phyloP scores from a whole-genome alignment of 2,113 vertebrate species.

The Calyptommatus sinebrachiatus region DNA sequence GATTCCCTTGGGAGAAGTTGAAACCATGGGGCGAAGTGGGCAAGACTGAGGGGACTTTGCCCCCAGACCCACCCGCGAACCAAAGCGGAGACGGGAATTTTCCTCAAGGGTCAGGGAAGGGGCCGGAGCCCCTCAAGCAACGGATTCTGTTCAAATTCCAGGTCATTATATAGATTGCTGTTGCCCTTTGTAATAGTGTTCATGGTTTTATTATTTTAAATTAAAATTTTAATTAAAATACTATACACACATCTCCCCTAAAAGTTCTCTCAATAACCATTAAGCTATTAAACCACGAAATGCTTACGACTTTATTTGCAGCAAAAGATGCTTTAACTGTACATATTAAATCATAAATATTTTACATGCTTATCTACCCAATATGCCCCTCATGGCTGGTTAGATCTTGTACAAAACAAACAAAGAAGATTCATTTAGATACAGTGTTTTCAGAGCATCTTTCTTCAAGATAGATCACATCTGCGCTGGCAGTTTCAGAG shows the following conservation, averaged over 20 bases:
- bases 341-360: slow-evolving; percentile 33
- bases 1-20: slow-evolving; percentile 79
- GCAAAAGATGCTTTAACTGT: slow-evolving; percentile 38
- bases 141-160: slow-evolving; percentile 38
- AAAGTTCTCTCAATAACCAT: slow-evolving; percentile 35
- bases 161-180: slow-evolving; percentile 43
- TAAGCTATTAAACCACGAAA: slow-evolving; percentile 38
- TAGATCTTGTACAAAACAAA: background rate
- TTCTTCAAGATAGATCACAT: background rate
- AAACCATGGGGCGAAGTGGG: slow-evolving; percentile 75
- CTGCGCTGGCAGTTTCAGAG: background rate
- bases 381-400: slow-evolving; percentile 9
- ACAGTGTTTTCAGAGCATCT: background rate
- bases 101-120: background rate
- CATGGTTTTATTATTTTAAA: slow-evolving; percentile 43
- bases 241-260: slow-evolving; percentile 29
- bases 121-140: slow-evolving; percentile 32
- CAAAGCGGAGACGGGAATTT: slow-evolving; percentile 21
- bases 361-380: slow-evolving; percentile 36
- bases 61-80: background rate
- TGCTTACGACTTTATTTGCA: slow-evolving; percentile 36
- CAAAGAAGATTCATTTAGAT: background rate
- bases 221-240: slow-evolving; percentile 48
- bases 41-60: slow-evolving; percentile 36
- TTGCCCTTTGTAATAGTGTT: slow-evolving; percentile 35